Conservation (phyloP, 2,888 invertebrate species). For the Alloplasta piceator region DNA sequence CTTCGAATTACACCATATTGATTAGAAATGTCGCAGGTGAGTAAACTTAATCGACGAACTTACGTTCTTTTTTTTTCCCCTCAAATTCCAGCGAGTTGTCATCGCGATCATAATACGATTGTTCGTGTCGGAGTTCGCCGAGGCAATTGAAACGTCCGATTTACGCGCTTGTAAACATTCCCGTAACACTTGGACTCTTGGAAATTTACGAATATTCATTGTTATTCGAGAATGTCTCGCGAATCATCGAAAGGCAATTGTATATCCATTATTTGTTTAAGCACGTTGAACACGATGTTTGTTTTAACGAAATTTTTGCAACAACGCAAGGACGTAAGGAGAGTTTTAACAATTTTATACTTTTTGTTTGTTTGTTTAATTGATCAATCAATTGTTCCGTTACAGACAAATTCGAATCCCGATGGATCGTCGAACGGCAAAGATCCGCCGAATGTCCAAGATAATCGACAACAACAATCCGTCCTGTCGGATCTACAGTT, state of each 20-base stretch:
- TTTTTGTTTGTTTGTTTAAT: constrained; percentile 24
- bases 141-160: constrained; percentile 1
- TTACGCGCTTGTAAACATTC: constrained; percentile 42
- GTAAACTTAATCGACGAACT: constrained; percentile 58
- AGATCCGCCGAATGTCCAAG: constrained; percentile 69
- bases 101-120: constrained; percentile 39
- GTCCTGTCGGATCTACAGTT: constrained; percentile 78
- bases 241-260: background rate
- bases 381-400: too few species aligned
- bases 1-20: constrained; percentile 68
- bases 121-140: background rate
- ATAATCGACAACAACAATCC: constrained; percentile 74
- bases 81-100: constrained; percentile 12
- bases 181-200: constrained; percentile 16
- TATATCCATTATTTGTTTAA: too few species aligned
- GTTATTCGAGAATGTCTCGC: constrained; percentile 44
- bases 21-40: constrained; percentile 75
- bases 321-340: too few species aligned
- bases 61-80: constrained; percentile 5
- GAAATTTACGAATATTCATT: too few species aligned
- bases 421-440: constrained; percentile 75
- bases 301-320: too few species aligned
- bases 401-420: constrained; percentile 73
- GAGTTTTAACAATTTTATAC: background rate
- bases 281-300: too few species aligned